A percentile compares a stretch with the other conserved stretches of the same genome.
Conservation (phyloP, 2,888 invertebrate species). For the Leucania comma region DNA sequence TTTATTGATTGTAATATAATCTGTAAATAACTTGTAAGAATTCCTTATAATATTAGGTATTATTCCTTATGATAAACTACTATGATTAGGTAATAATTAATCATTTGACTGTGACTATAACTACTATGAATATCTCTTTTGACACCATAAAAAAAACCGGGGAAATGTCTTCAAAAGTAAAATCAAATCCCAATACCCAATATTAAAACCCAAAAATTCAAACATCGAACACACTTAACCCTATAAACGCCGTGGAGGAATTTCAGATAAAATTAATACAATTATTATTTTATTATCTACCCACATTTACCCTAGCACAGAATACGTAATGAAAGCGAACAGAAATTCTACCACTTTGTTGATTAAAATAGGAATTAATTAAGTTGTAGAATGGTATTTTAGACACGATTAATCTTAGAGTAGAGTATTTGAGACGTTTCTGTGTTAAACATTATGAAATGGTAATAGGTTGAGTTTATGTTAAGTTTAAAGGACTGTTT, state of each 20-base stretch:
- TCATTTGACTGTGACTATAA: no score
- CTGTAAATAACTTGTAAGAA: no score
- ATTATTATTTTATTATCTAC: slow-evolving; percentile 53
- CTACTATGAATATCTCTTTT: no score
- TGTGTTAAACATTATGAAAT: slow-evolving; percentile 32
- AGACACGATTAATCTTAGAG: slow-evolving; percentile 38
- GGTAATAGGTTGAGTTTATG: slow-evolving; percentile 1
- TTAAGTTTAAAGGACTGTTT: background rate
- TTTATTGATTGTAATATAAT: no score
- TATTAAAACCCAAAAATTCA: slow-evolving; percentile 16
- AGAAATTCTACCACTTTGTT: slow-evolving; percentile 49
- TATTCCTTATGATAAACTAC: no score
- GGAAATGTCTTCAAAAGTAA: no score
- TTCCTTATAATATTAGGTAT: no score
- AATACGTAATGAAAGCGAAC: slow-evolving; percentile 35
- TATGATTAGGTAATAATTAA: no score
- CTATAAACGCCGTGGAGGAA: background rate
- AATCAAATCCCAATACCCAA: no score
- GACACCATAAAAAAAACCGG: no score
- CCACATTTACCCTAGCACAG: slow-evolving; percentile 35
- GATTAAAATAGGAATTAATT: slow-evolving; percentile 60
- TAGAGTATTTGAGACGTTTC: slow-evolving; percentile 34
- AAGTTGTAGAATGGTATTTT: slow-evolving; percentile 50
- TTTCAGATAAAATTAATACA: slow-evolving; percentile 36
- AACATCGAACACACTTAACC: slow-evolving; percentile 32